Evolutionary conservation across 2,797 vertebrate species (phyloP), one percentile per base, ranked within the genome.

Genomic region (Emydoidea blandingii): DNA sequence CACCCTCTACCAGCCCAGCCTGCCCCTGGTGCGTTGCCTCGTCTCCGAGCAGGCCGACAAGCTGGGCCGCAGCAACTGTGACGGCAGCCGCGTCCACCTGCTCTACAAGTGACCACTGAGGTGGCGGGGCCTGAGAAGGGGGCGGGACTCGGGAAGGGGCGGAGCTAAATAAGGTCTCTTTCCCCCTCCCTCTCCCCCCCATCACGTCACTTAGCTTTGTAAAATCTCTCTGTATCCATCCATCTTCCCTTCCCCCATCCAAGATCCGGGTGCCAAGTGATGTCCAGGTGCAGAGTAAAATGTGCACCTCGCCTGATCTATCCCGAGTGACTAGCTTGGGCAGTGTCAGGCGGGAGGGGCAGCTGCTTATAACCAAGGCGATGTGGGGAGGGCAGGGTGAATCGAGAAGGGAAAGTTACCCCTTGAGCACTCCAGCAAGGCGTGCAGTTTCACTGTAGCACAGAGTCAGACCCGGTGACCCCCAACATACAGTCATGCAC

Each of bases 1-100:
- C 4, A 95, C 97, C 14, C 96, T 99, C 34, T 99, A 99, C 97
- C 98, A 98, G 37, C 96, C 97, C 52, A 94, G 91, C 85, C 94
- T 96, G 18, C 97, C 97, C 18, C 94, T 97, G 0, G 97, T 97
- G 15, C 93, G 97, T 12, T 97, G 97, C 65, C 93, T 98, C 2
- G 96, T 97, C 23, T 89, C 96, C 0, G 96, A 97, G 14, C 97
- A 97, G 15, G 97, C 98, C 0, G 99, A 99, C 97, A 99, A 99
- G 97, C 98, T 99, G 90, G 99, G 98, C 80, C 98, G 99, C 90
- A 99, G 99, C 98, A 99, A 99, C 98, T 99, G 99, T 97, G 99
- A 99, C 86, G 98, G 99, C 89, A 99, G 99, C 98, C 98, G 99
- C 44, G 99, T 99, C 93, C 99, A 99, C 15, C 98, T 99, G 92